Base-by-base conservation (phyloP, 2,113 vertebrate genomes). In the Takifugu flavidus region DNA sequence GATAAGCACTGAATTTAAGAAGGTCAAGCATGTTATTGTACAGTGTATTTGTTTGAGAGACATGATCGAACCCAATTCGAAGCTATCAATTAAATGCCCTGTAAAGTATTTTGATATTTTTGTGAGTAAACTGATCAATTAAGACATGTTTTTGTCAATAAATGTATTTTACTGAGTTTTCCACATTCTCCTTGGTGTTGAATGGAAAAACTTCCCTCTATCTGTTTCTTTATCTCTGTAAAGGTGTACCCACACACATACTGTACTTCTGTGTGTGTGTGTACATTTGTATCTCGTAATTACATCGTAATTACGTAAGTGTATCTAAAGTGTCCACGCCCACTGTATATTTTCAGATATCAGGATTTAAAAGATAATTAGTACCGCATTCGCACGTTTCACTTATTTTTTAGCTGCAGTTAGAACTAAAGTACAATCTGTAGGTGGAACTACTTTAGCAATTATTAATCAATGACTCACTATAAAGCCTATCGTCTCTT, bases 91-190 rank as follows among this genome's bases (percentile, higher is more conserved):
- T 74, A 81, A 87, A 87, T 83, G 50, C 84, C 86, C 87, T 88
- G 87, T 86, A 89, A 89, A 90, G 87, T 88, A 89, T 89, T 90
- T 90, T 90, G 87, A 91, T 91, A 91, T 87, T 91, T 89, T 89
- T 91, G 85, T 87, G 86, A 84, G 84, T 87, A 88, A 87, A 83
- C 82, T 88, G 56, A 80, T 25, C 56, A 56, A 84, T 83, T 82
- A 83, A 84, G 79, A 82, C 65, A 78, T 85, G 74, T 53, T 80
- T 88, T 87, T 78, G 86, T 88, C 78, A 90, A 89, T 90, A 90
- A 91, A 90, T 87, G 82, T 88, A 90, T 91, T 88, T 90, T 86
- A 83, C 84, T 79, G 82, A 88, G 75, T 72, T 81, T 47, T 47
- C 13, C 50, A 26, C 50, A 10, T 52, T 13, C 25, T 26, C 25